Conservation (phyloP, 2,113 vertebrate genomes). For the Rhinopithecus roxellana region DNA sequence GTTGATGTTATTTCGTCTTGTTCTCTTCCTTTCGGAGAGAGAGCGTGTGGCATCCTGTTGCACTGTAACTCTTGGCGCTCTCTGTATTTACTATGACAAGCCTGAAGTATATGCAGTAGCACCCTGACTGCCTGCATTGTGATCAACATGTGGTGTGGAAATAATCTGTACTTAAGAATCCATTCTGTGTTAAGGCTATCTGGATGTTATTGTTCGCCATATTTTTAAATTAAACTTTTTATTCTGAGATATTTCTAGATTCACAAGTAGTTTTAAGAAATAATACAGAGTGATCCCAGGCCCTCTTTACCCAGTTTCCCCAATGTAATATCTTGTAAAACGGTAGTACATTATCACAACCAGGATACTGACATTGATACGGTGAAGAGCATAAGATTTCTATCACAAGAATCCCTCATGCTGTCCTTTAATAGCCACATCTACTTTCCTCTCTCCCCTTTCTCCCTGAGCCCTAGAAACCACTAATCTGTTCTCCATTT, state of each 20-base stretch:
- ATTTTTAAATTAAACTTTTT: not conserved
- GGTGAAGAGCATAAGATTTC: not conserved
- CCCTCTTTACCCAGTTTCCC: not conserved
- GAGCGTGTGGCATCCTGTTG: not conserved
- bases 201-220: not conserved
- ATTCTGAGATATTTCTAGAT: not conserved
- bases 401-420: not conserved
- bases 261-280: not conserved
- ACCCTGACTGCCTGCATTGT: not conserved
- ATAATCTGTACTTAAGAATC: not conserved
- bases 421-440: not conserved
- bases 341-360: not conserved
- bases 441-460: not conserved
- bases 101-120: not conserved
- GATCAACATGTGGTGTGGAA: not conserved
- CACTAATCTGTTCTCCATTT: not conserved
- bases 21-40: not conserved
- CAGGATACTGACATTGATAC: not conserved
- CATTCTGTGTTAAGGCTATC: not conserved
- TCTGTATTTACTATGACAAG: not conserved
- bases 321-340: not conserved
- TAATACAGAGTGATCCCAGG: not conserved
- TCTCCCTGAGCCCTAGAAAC: not conserved
- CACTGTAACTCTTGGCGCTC: not conserved
- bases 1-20: not conserved